Percentiles rank a stretch among this genome's conserved stretches.
phyloP scores from a whole-genome alignment of 2,888 invertebrate species.

The Incurvaria masculella region DNA sequence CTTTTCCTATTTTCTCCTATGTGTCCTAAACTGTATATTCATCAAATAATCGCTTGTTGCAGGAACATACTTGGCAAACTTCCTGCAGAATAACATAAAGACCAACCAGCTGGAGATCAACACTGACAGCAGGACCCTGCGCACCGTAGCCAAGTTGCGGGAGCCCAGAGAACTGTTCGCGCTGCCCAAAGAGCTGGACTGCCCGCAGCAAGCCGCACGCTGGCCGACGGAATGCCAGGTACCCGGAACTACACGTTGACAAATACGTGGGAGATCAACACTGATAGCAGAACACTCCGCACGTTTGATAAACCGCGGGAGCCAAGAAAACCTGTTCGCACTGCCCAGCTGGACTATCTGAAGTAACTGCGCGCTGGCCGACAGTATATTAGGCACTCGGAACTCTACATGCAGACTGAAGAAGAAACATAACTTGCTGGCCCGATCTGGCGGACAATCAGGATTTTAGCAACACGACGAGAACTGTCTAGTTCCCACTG shows the following conservation, averaged over 20 bases:
- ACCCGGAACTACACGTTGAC: constrained; percentile 62
- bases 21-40: too few relatives aligned
- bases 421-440: too few relatives aligned
- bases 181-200: constrained; percentile 65
- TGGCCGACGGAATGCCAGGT: constrained; percentile 92
- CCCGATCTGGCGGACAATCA: too few relatives aligned
- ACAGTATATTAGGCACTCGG: constrained; percentile 89
- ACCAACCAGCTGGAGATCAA: constrained; percentile 67
- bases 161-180: constrained; percentile 72
- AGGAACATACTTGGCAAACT: constrained; percentile 62
- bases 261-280: constrained; percentile 66
- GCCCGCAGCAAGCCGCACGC: constrained; percentile 74
- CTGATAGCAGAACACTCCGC: constrained; percentile 61
- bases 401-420: too few relatives aligned
- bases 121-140: constrained; percentile 62
- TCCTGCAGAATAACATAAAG: constrained; percentile 62
- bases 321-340: constrained; percentile 69
- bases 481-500: too few relatives aligned
- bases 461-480: too few relatives aligned
- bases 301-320: constrained; percentile 65
- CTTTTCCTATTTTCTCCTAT: too few relatives aligned
- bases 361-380: constrained; percentile 84
- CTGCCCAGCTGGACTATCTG: constrained; percentile 65
- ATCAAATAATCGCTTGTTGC: constrained; percentile 16
- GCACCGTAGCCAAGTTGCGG: constrained; percentile 61